These are phyloP conservation scores for Hyposoter didymator DNA, from an alignment of 2,888 invertebrate species.

Conservation along the genomic window DNA sequence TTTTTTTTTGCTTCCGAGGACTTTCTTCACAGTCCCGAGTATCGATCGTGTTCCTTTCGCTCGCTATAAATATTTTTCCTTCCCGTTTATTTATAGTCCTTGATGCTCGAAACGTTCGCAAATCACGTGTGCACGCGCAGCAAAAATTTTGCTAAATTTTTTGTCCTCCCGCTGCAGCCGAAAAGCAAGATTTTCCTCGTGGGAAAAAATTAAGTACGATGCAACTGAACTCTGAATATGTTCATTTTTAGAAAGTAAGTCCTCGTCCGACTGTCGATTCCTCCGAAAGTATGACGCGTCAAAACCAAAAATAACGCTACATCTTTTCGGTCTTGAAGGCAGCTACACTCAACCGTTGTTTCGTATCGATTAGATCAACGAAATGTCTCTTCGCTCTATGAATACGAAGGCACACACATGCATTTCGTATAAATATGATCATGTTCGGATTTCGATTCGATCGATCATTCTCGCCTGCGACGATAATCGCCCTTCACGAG, in stretches of 20 bases:
- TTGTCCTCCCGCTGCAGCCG: not conserved
- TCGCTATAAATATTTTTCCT: not conserved
- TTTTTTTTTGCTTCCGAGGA: conserved; percentile 20
- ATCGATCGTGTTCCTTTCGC: conserved; percentile 38
- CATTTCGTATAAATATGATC: not conserved
- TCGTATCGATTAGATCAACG: conserved; percentile 43
- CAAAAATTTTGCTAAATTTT: not conserved
- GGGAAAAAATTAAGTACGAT: not conserved
- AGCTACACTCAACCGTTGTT: conserved; percentile 33
- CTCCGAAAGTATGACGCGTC: conserved; percentile 24
- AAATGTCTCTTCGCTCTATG: conserved; percentile 31
- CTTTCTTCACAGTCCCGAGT: conserved; percentile 18
- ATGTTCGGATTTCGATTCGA: conserved; percentile 17
- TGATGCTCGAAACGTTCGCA: not conserved
- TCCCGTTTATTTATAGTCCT: not conserved
- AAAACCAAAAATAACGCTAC: conserved; percentile 17
- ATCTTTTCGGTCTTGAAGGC: conserved; percentile 24
- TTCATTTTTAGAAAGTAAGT: conserved; percentile 47
- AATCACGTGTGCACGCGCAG: not conserved
- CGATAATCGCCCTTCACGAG: conserved; percentile 43
- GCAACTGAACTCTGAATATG: not conserved
- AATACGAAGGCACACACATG: conserved; percentile 5
- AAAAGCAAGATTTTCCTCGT: not conserved
- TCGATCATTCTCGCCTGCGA: conserved; percentile 46
- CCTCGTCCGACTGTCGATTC: conserved; percentile 10